Conservation (phyloP, 2,888 invertebrate species). For the Stenichneumon culpator region DNA sequence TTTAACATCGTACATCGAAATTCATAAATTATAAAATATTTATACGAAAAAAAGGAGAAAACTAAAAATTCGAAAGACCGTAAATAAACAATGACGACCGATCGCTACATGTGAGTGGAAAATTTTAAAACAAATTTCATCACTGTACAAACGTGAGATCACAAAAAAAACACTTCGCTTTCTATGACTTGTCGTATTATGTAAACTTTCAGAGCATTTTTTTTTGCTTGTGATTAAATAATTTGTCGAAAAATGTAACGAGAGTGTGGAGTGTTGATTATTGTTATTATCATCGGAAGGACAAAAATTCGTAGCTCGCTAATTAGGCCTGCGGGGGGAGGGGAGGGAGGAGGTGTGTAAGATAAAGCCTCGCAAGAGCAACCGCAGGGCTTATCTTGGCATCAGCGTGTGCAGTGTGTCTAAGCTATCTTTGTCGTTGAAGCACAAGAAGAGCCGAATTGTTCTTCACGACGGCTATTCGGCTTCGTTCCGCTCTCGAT, state of each 20-base stretch:
- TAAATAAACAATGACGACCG: conserved; percentile 75
- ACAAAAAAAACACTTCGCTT: neutral
- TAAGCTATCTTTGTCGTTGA: neutral
- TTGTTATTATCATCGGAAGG: neutral
- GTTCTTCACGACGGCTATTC: conserved; percentile 27
- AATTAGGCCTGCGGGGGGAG: conserved; percentile 12
- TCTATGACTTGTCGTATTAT: neutral
- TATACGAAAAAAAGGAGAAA: neutral
- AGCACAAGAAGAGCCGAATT: conserved; percentile 36
- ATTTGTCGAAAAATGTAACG: neutral
- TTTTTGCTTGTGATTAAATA: conserved; percentile 7
- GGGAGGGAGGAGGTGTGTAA: neutral
- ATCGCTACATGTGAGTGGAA: conserved; percentile 80
- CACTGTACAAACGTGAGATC: neutral
- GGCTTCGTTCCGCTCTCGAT: conserved; percentile 40
- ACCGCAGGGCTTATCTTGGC: conserved; percentile 43
- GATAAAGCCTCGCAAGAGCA: conserved; percentile 40
- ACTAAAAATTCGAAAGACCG: neutral
- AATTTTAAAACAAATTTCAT: neutral
- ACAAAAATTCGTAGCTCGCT: conserved; percentile 9
- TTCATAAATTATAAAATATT: neutral
- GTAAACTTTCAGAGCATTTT: neutral
- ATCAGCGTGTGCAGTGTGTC: conserved; percentile 19
- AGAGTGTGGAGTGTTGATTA: neutral
- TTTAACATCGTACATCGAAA: conserved; percentile 4